These are phyloP conservation scores for Furcula furcula DNA, from an alignment of 2,888 invertebrate species.

Conservation along the genomic window DNA sequence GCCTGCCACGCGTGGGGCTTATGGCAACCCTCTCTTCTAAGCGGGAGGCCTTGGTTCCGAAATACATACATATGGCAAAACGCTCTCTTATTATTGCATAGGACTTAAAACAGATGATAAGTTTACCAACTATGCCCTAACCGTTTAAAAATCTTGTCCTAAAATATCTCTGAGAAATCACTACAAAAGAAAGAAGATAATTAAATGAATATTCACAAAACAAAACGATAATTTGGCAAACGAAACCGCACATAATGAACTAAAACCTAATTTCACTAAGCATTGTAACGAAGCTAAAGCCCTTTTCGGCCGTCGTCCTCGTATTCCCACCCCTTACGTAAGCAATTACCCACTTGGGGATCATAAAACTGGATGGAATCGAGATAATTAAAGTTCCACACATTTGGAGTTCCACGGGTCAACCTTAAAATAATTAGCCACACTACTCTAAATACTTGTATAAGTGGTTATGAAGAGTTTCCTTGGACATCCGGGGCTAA, in stretches of 20 bases:
- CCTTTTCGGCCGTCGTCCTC: slow-evolving; percentile 29
- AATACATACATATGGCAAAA: too few species aligned
- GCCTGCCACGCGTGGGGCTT: too few species aligned
- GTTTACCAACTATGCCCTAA: too few species aligned
- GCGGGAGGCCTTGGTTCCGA: too few species aligned
- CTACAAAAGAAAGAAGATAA: too few species aligned
- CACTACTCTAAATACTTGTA: slow-evolving; percentile 26
- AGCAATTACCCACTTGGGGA: slow-evolving; percentile 44
- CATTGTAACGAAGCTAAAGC: slow-evolving; percentile 21
- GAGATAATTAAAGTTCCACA: slow-evolving; percentile 51
- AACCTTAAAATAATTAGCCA: slow-evolving; percentile 39
- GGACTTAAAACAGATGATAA: too few species aligned
- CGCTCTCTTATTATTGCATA: too few species aligned
- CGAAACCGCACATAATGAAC: background rate
- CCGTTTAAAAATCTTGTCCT: too few species aligned
- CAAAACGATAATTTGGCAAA: too few species aligned
- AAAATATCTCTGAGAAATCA: too few species aligned
- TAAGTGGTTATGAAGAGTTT: slow-evolving; percentile 36
- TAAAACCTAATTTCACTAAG: slow-evolving; percentile 4
- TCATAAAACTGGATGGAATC: slow-evolving; percentile 42
- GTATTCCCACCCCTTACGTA: slow-evolving; percentile 29
- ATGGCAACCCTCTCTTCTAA: too few species aligned
- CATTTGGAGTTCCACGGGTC: slow-evolving; percentile 36
- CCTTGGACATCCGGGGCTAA: slow-evolving; percentile 17
- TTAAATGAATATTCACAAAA: too few species aligned